Evolutionary conservation across 2,113 vertebrate species (phyloP), one percentile per base, ranked within the genome.

Genomic region (Pomatorhinus ruficollis): DNA sequence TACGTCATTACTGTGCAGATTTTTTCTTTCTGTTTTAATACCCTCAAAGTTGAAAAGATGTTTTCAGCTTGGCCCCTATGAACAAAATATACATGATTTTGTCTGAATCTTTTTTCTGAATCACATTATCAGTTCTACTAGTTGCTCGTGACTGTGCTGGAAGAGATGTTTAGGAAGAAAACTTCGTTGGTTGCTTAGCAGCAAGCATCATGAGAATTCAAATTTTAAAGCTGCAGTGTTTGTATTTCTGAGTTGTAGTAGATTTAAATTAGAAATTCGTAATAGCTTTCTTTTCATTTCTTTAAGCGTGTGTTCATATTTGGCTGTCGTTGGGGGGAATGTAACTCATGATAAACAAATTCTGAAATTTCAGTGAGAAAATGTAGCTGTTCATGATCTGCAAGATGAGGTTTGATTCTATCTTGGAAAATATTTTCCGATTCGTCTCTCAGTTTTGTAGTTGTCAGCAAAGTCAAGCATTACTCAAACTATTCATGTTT

Each of bases 141-240:
- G 98, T 99, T 98, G 98, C 98, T 99, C 98, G 97, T 99, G 99
- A 99, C 98, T 97, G 39, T 98, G 97, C 98, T 98, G 96, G 98
- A 98, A 98, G 98, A 98, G 97, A 96, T 98, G 98, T 98, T 98
- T 98, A 98, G 98, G 98, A 98, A 98, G 97, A 98, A 98, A 98
- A 97, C 98, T 98, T 97, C 96, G 98, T 98, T 99, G 98, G 72
- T 87, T 69, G 84, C 98, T 98, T 98, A 97, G 98, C 98, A 98
- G 97, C 98, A 45, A 95, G 95, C 97, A 98, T 98, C 95, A 97
- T 6, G 97, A 98, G 98, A 96, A 98, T 90, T 98, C 97, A 95
- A 96, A 97, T 98, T 98, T 98, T 95, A 94, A 96, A 97, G 92
- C 65, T 91, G 49, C 69, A 77, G 76, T 66, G 18, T 83, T 24